These are phyloP conservation scores for Drosophila pallidifrons DNA, from an alignment of 1,140 invertebrate genomes.

Conservation along the genomic window DNA sequence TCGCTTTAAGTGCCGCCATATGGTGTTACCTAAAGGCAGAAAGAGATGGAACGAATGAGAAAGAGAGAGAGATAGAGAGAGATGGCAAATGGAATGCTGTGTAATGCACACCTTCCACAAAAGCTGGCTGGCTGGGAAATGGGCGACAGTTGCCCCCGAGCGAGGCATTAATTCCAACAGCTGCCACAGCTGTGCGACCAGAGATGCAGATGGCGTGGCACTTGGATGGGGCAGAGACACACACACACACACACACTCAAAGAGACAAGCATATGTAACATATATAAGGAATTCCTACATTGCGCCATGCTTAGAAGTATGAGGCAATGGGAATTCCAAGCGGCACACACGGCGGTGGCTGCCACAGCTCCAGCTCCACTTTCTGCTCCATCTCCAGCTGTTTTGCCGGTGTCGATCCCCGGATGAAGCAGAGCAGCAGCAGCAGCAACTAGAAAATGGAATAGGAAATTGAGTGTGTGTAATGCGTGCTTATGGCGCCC, in stretches of 20 bases:
- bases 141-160: constrained; percentile 57
- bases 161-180: constrained; percentile 62
- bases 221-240: not conserved
- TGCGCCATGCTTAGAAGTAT: constrained; percentile 14
- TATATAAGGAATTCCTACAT: constrained; percentile 20
- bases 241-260: not conserved
- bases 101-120: constrained; percentile 64
- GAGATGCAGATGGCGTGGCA: constrained; percentile 54
- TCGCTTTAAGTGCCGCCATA: constrained; percentile 29
- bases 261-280: no score
- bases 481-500: constrained; percentile 78
- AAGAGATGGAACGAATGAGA: not conserved
- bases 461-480: constrained; percentile 82
- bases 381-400: not conserved
- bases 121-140: constrained; percentile 22
- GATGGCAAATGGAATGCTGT: constrained; percentile 30
- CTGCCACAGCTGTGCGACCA: constrained; percentile 28
- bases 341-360: constrained; percentile 17
- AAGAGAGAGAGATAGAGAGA: constrained; percentile 40
- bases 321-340: constrained; percentile 38
- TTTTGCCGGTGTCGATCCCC: constrained; percentile 37
- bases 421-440: constrained; percentile 25
- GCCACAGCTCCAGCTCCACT: not conserved
- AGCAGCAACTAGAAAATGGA: constrained; percentile 59
- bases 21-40: not conserved